Percentiles rank a stretch among this genome's conserved stretches.
Conservation (phyloP, 2,888 invertebrate species). For the Aethes cnicana region DNA sequence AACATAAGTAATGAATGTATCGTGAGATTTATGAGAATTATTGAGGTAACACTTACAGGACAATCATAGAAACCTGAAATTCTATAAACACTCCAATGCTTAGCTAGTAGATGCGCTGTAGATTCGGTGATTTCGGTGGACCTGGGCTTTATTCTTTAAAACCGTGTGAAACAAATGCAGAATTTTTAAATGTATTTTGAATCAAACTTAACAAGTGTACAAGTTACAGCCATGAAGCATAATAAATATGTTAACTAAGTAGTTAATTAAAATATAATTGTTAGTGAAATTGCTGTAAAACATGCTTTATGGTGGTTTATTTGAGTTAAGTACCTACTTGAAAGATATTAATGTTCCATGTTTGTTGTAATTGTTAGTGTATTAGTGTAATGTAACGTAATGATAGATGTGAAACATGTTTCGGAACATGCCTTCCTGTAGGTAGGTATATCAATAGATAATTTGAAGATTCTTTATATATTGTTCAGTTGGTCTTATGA, state of each 20-base stretch:
- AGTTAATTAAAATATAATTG: neutral
- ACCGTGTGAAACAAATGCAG: neutral
- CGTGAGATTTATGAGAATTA: too few relatives aligned
- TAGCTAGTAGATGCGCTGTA: too few relatives aligned
- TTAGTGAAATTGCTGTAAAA: conserved; percentile 20
- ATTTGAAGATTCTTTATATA: too few relatives aligned
- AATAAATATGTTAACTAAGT: conserved; percentile 6
- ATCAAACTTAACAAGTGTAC: neutral
- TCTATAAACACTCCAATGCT: too few relatives aligned
- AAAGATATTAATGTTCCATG: conserved; percentile 16
- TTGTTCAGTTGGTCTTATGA: too few relatives aligned
- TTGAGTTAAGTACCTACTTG: conserved; percentile 17
- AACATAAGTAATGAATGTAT: too few relatives aligned
- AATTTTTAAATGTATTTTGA: neutral
- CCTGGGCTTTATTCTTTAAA: neutral
- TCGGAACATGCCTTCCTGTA: neutral
- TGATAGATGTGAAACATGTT: neutral
- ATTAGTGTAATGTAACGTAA: neutral
- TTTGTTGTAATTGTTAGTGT: neutral
- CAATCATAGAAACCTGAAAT: too few relatives aligned
- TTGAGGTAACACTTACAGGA: too few relatives aligned
- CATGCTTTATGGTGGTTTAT: conserved; percentile 19
- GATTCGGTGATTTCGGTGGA: too few relatives aligned
- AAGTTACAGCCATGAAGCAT: conserved; percentile 16
- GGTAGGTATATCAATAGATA: too few relatives aligned